Evolutionary conservation across 2,113 vertebrate genomes (phyloP).

Genomic region (Aviceda subcristata): DNA sequence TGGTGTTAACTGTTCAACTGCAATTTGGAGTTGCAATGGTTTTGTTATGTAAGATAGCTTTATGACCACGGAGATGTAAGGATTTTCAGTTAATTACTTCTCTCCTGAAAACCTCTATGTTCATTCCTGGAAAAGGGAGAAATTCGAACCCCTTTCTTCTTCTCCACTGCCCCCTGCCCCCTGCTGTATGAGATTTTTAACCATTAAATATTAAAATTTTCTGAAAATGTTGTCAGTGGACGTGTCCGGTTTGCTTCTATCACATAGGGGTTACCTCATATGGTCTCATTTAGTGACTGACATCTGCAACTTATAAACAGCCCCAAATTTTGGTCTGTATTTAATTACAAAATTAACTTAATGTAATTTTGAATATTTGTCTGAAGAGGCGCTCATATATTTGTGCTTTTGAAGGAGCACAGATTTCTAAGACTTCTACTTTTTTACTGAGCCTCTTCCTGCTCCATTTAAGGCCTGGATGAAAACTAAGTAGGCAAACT

Average conservation of each 20-base stretch:
- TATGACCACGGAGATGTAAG: background rate
- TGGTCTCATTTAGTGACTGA: background rate
- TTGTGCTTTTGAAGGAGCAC: background rate
- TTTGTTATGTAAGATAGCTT: background rate
- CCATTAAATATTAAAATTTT: background rate
- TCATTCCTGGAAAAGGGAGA: background rate
- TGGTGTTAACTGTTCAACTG: background rate
- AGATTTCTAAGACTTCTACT: background rate
- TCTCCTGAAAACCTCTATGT: background rate
- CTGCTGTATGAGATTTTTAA: background rate
- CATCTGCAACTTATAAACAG: background rate
- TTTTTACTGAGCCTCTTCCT: background rate
- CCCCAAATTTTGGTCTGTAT: background rate
- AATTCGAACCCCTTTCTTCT: background rate
- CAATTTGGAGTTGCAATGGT: background rate
- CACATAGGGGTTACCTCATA: background rate
- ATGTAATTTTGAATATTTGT: background rate
- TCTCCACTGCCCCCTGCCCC: background rate
- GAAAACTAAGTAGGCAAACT: background rate
- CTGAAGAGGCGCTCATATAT: background rate
- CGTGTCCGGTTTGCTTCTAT: background rate
- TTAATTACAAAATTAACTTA: background rate
- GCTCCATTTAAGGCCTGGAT: background rate
- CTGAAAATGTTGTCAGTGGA: background rate
- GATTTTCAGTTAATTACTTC: background rate